Conservation (phyloP, 2,888 invertebrate genomes). For the Dioctria rufipes region DNA sequence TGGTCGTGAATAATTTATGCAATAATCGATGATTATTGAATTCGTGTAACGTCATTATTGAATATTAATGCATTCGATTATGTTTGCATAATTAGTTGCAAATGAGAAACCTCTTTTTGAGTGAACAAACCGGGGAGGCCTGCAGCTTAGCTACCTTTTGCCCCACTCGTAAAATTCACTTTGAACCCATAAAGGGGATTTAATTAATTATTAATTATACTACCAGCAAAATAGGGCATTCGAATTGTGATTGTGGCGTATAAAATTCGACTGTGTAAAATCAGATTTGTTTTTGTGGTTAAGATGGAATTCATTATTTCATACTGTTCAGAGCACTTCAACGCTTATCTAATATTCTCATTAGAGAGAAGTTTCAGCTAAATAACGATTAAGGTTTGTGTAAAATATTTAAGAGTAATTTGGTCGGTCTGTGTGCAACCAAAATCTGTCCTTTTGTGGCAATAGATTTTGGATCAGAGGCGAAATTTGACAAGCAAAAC, state of each 20-base stretch:
- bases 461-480: no score
- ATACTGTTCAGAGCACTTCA: no score
- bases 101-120: background rate
- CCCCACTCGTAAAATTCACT: background rate
- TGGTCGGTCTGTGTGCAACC: no score
- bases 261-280: no score
- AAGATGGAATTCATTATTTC: no score
- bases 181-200: conserved; percentile 16
- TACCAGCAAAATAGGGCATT: background rate
- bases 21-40: conserved; percentile 47
- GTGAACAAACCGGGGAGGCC: background rate
- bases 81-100: conserved; percentile 41
- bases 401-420: no score
- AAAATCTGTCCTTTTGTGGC: no score
- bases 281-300: no score
- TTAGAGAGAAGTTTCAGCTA: no score
- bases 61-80: conserved; percentile 27
- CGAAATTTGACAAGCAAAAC: no score
- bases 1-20: conserved; percentile 34
- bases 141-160: background rate
- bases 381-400: no score
- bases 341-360: no score
- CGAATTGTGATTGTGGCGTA: background rate
- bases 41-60: conserved; percentile 37
- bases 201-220: conserved; percentile 35